A percentile compares a stretch with the other conserved stretches of the same genome.
These are phyloP conservation scores for Agriopis marginaria DNA, from an alignment of 2,888 invertebrate genomes.

Conservation along the genomic window DNA sequence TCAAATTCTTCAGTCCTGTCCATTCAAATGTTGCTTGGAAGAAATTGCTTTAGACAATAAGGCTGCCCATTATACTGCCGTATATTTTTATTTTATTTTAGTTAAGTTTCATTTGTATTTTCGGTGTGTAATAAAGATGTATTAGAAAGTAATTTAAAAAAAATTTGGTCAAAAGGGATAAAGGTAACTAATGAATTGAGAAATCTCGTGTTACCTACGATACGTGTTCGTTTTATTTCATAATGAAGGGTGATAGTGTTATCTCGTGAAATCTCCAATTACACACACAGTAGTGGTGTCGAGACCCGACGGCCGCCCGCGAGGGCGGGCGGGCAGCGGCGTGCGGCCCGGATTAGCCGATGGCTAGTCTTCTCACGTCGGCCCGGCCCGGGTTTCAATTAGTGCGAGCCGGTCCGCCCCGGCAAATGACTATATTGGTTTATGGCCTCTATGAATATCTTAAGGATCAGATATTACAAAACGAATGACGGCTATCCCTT, in stretches of 20 bases:
- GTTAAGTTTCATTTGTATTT: too few species aligned
- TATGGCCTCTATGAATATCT: slow-evolving; percentile 69
- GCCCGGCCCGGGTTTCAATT: slow-evolving; percentile 76
- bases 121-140: too few species aligned
- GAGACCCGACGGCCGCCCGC: slow-evolving; percentile 9
- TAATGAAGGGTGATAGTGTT: slow-evolving; percentile 79
- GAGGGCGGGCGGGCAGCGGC: slow-evolving; percentile 42
- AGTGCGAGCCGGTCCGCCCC: slow-evolving; percentile 62
- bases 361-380: slow-evolving; percentile 83
- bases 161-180: slow-evolving; percentile 12
- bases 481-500: slow-evolving; percentile 34
- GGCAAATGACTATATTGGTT: slow-evolving; percentile 74
- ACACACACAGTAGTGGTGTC: slow-evolving; percentile 57
- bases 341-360: slow-evolving; percentile 68
- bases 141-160: slow-evolving; percentile 6
- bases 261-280: slow-evolving; percentile 85
- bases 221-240: slow-evolving; percentile 61
- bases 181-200: slow-evolving; percentile 23
- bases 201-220: slow-evolving; percentile 29
- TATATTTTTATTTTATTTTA: too few species aligned
- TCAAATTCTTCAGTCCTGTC: too few species aligned
- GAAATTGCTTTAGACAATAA: too few species aligned
- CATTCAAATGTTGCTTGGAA: too few species aligned
- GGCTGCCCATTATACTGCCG: too few species aligned
- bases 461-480: slow-evolving; percentile 41